Conservation (phyloP, 2,888 invertebrate genomes). For the Adelognathus sp. region DNA sequence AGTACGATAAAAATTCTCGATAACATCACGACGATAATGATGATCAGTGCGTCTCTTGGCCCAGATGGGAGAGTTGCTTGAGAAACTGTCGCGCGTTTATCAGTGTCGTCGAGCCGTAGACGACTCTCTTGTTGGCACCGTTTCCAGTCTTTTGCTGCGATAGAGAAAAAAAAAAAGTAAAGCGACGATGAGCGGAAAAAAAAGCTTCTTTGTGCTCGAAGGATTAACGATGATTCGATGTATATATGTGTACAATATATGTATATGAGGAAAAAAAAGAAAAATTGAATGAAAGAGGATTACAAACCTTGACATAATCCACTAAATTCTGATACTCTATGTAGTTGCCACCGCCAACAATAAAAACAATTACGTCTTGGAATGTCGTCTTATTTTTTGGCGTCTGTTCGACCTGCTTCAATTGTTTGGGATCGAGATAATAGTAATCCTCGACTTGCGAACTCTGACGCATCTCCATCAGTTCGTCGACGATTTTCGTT, state of each 20-base stretch:
- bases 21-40: slow-evolving; percentile 30
- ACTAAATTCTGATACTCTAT: slow-evolving; percentile 99
- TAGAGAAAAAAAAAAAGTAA: background rate
- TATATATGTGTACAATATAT: slow-evolving; percentile 31
- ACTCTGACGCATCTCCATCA: slow-evolving; percentile 91
- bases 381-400: slow-evolving; percentile 87
- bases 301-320: slow-evolving; percentile 92
- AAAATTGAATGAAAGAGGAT: background rate
- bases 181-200: no score
- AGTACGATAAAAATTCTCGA: slow-evolving; percentile 6
- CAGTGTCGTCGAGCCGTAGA: slow-evolving; percentile 97
- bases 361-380: slow-evolving; percentile 94
- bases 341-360: slow-evolving; percentile 98
- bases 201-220: background rate
- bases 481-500: slow-evolving; percentile 94
- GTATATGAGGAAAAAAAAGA: background rate
- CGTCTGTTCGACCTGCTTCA: slow-evolving; percentile 87
- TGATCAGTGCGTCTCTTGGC: slow-evolving; percentile 86
- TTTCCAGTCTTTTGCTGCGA: slow-evolving; percentile 88
- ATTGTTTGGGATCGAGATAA: slow-evolving; percentile 97
- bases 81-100: slow-evolving; percentile 97
- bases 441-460: slow-evolving; percentile 93
- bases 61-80: slow-evolving; percentile 92
- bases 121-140: slow-evolving; percentile 89
- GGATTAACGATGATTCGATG: background rate